Evolutionary conservation across 2,888 invertebrate species (phyloP).

Genomic region (Pheosia gnoma): DNA sequence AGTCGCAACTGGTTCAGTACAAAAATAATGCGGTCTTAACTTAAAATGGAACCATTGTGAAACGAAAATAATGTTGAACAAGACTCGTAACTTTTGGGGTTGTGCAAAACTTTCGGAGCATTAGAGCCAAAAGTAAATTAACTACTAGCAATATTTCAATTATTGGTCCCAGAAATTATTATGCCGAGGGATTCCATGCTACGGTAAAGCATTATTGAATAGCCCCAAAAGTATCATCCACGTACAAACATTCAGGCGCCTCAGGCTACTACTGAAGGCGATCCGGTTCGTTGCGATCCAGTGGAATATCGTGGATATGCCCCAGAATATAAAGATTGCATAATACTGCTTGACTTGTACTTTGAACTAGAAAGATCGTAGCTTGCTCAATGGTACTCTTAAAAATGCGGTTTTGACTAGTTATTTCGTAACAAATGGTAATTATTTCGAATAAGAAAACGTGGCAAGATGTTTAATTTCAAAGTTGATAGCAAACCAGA

Average conservation of each 20-base stretch:
- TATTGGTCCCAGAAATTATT: constrained; percentile 12
- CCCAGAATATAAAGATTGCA: constrained; percentile 11
- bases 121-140: neutral
- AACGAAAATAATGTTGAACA: neutral
- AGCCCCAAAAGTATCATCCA: constrained; percentile 56
- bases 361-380: neutral
- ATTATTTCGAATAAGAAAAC: neutral
- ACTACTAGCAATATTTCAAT: constrained; percentile 1
- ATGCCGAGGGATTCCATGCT: constrained; percentile 20
- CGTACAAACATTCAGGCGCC: constrained; percentile 65
- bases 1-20: neutral
- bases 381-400: neutral
- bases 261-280: constrained; percentile 67
- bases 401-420: constrained; percentile 3
- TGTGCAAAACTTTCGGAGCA: neutral
- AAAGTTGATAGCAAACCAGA: no score
- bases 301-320: constrained; percentile 61
- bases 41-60: neutral
- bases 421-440: neutral
- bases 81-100: neutral
- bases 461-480: neutral
- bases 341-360: neutral
- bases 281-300: constrained; percentile 52
- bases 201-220: constrained; percentile 54
- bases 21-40: neutral